Conservation (phyloP, 2,113 vertebrate species). For the Alexandromys fortis region DNA sequence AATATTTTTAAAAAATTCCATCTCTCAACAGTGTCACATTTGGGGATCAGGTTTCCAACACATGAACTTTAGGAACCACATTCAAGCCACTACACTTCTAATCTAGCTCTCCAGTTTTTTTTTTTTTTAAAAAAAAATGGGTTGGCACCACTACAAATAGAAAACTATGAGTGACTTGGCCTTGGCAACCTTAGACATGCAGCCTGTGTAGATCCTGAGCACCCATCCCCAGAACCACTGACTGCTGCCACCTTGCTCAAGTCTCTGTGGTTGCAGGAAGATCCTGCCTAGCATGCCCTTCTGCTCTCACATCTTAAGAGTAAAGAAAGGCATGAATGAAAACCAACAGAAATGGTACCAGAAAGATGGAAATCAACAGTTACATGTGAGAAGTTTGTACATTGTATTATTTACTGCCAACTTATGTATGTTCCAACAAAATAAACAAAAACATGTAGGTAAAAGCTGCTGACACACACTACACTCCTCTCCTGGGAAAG, state of each 20-base stretch:
- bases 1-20: not conserved
- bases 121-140: not conserved
- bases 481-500: not conserved
- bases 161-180: not conserved
- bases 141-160: not conserved
- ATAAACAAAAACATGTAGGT: not conserved
- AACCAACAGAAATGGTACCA: not conserved
- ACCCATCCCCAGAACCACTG: not conserved
- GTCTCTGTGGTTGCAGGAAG: not conserved
- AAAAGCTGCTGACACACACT: not conserved
- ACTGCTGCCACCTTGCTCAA: not conserved
- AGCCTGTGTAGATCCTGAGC: no score
- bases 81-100: not conserved
- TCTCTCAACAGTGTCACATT: not conserved
- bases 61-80: not conserved
- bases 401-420: not conserved
- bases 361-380: not conserved
- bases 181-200: not conserved
- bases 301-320: not conserved
- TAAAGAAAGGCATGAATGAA: not conserved
- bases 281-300: not conserved
- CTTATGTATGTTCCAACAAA: not conserved
- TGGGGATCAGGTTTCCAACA: not conserved
- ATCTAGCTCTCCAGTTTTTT: not conserved
- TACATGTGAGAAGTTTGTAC: not conserved